Evolutionary conservation across 2,888 invertebrate species (phyloP), one percentile per base, ranked within the genome.

Genomic region (Hirtodrosophila alboralis): DNA sequence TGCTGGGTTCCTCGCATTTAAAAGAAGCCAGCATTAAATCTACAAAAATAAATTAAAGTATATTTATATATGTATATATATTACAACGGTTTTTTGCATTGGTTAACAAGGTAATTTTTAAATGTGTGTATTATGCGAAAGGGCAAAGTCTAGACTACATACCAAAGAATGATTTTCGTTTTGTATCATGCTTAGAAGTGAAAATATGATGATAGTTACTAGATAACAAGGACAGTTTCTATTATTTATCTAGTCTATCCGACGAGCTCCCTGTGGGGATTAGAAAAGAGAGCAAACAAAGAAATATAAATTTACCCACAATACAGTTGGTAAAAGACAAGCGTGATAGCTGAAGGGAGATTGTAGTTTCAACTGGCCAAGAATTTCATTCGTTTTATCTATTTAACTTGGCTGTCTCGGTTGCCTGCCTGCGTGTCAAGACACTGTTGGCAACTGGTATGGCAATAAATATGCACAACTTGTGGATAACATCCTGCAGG

Each of bases 1-100:
- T 59, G 26, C 49, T 65, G 10, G 67, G 60, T 12, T 59, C 59
- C 13, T 65, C 65, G 8, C 60, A 67, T 3, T 52, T 48, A 38
- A 65, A 66, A 4, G 67, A 65, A 23, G 60, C 59, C 60, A 53
- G 48, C 57, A 63, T 48, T 8, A 67, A 3, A 3, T 63, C 71
- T 67, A 49, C 1, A 27, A 43, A 2, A 8, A 30, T 8, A 30
- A 23, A 9, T n/a, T 7, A 18, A 9, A 28, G 18, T 18, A 18
- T 18, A 4, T 18, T 3, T 18, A 18, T 18, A 18, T 18, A 2
- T 1, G 18, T 4, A 1, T 18, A 18, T 1, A 18, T 18, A 18
- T 18, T 18, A 1, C 3, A 18, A n/a, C n/a, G n/a, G n/a, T n/a
- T n/a, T n/a, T n/a, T n/a, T n/a, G n/a, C n/a, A n/a, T n/a, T n/a